Base-by-base conservation (phyloP, 2,113 vertebrate species). In the Centropus unirufus region DNA sequence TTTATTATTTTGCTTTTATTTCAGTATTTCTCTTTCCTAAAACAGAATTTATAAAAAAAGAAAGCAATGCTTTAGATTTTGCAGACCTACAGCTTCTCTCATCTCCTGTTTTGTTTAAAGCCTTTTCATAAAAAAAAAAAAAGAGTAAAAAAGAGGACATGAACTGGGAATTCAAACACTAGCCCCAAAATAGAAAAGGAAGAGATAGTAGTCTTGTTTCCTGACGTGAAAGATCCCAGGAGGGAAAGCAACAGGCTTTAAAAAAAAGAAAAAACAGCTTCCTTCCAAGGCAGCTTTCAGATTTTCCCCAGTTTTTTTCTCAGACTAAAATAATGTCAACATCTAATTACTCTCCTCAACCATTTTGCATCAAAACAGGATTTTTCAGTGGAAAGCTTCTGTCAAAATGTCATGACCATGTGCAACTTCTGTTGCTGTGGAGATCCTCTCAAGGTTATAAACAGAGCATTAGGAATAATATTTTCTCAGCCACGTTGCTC, bases 371-470 rank as follows among this genome's bases (percentile, higher is more conserved):
- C 81, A 77, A 89, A 89, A 11, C 63, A 88, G 39, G 42, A 83
- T 89, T 92, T 92, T 89, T 76, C 77, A 81, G 64, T 49, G 46
- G 61, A 89, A 92, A 83, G 78, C 26, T 90, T 42, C 34, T 66
- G 52, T 84, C 92, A 93, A 82, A 87, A 87, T 78, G 36, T 81
- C 73, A 83, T 24, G 58, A 70, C 57, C 64, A 81, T 93, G 75
- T 91, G 79, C 52, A 87, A 42, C 47, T 93, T 90, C 67, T 54
- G 87, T 81, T 94, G 88, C 79, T 0, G 0, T 82, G 74, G 94
- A 77, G 72, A 95, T 79, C 27, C 76, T 92, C 51, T 90, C 79
- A 83, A 64, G 79, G 79, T 68, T 90, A 93, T 52, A 95, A 88
- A 94, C 49, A 80, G 18, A 91, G 44, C 42, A 93, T 58, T 63